Base-by-base conservation (phyloP, 2,888 invertebrate genomes). In the Polylopha cassiicola region DNA sequence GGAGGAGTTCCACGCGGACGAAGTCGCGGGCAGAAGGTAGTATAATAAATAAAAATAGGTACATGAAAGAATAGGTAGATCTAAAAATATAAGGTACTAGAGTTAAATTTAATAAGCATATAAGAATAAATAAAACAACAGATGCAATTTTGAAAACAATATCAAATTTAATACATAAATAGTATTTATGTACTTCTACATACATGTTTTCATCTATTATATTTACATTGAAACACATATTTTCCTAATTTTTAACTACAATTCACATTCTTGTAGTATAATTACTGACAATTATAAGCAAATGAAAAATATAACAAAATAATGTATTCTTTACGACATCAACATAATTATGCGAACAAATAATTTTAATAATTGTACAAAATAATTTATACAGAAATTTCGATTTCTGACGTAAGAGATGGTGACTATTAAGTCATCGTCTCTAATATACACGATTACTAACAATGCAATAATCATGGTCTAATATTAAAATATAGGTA, bases 91-190 rank as follows among this genome's bases (percentile, higher is more conserved):
- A n/a, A n/a, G n/a, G n/a, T n/a, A n/a, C n/a, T n/a, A n/a, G n/a
- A n/a, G n/a, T n/a, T n/a, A n/a, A n/a, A n/a, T n/a, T n/a, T n/a
- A n/a, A n/a, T n/a, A n/a, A n/a, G 13, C 15, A 9, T 23, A 7
- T 14, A 6, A 11, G 11, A 1, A 31, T 9, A 68, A 78, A 70
- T 73, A 61, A 85, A 77, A 82, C 77, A 66, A 65, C 61, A 48
- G 61, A 58, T 67, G 65, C 69, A 79, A 82, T 84, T 84, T 82
- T 81, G 80, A 84, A 85, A 85, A 85, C 85, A 85, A 85, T 85
- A 84, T 84, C 84, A 85, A 85, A 85, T 85, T 82, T 84, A 84
- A 80, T 85, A 84, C 85, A 82, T 84, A 84, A 84, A 84, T 84
- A 85, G 74, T 55, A 81, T 82, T 82, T 84, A 85, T 84, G 82